Evolutionary conservation across 2,797 vertebrate genomes (phyloP), one percentile per base, ranked within the genome.

Genomic region (Sardinella longiceps): DNA sequence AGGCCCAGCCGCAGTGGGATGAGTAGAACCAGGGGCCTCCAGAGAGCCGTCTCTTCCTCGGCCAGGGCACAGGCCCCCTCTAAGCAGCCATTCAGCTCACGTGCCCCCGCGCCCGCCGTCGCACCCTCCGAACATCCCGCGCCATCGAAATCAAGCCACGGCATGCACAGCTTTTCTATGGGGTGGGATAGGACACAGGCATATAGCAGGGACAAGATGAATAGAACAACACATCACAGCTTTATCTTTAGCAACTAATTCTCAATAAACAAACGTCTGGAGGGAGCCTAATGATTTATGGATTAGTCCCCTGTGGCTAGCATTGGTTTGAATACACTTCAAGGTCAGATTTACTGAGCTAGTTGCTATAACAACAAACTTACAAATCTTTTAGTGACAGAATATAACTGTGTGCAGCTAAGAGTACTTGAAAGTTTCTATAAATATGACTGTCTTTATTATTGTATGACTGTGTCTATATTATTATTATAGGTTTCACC

Each of bases 1-100:
- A 99, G 96, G 81, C 98, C 98, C 60, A 99, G 96, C 85, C 98
- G 96, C 80, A 99, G 96, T 1, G 98, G 98, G 87, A 99, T 99
- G 90, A 99, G 97, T 86, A 99, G 95, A 82, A 99, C 97, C 88
- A 99, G 92, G 0, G 98, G 98, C 85, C 95, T 98, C 98, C 98
- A 99, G 0, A 93, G 92, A 0, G 90, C 83, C 0, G 89, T 92
- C 86, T 96, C 94, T 37, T 95, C 94, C 80, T 95, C 91, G 0
- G 92, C 91, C 92, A 97, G 0, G 63, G 94, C 82, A 87, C 96
- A 88, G 46, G 95, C 95, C 7, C 95, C 95, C 86, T 95, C 95
- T 70, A 96, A 93, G 90, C 94, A 96, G 81, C 98, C 98, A 0
- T 99, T 99, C 1, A 96, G 95, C 89, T 95, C 96, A 4, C 85